Evolutionary conservation across 2,888 invertebrate species (phyloP), one percentile per base, ranked within the genome.

Genomic region (Carpatolechia fugitivella): DNA sequence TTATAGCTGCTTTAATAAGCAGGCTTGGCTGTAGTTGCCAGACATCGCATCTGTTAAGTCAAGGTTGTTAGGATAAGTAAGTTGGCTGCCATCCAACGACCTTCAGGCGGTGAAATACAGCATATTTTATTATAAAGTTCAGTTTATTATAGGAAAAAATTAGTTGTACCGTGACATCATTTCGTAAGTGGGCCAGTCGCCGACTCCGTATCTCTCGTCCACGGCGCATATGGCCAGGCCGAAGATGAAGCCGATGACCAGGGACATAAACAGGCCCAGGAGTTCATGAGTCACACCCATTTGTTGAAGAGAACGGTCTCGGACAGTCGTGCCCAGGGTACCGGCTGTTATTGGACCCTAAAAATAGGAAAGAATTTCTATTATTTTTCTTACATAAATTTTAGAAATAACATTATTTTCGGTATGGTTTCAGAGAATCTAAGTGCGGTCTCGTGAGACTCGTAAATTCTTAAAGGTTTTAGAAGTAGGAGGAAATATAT

Each of bases 291-390:
- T 81, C 24, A 95, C 78, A 0, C 95, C 95, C 64, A 93, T 89
- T 49, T 85, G 91, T 60, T 93, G 91, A 6, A 96, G 82, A 0
- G 91, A 86, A 20, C 85, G 80, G 72, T 95, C 94, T 53, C 91
- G 81, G 18, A 95, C 93, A 1, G 94, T 94, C 1, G 93, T 92
- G 1, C 95, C 95, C 68, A 96, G 93, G 0, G 94, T 95, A 3
- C 93, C 93, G 0, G 95, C 95, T 72, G 95, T 92, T 62, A 96
- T 94, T 0, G 96, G 95, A 30, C 95, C 94, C 94, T 94, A 70
- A 7, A 79, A 69, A 54, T 54, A 10, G n/a, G 20, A 24, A 20
- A 24, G n/a, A 41, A n/a, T 4, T 6, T 4, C 3, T 38, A 7
- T 38, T 13, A 14, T 13, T n/a, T 36, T 36, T 13, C 13, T 13